These are phyloP conservation scores for Naja naja DNA, from an alignment of 2,113 vertebrate genomes.

Conservation along the genomic window DNA sequence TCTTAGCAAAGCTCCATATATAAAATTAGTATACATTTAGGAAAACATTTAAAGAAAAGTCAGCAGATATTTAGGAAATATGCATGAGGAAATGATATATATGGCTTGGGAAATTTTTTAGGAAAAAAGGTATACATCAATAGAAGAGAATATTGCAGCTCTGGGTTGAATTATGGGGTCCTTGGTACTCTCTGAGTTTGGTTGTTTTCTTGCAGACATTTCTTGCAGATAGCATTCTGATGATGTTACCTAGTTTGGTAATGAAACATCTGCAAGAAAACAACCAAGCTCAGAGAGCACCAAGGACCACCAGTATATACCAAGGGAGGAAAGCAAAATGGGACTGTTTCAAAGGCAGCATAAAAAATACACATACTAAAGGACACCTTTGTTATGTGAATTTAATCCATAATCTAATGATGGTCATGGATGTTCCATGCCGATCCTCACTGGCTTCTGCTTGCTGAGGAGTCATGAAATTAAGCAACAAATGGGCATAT, in stretches of 20 bases:
- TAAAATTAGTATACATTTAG: neutral
- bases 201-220: neutral
- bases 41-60: neutral
- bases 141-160: neutral
- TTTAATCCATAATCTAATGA: neutral
- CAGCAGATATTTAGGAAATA: neutral
- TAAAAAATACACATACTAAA: neutral
- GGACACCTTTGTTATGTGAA: neutral
- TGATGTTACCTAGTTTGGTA: neutral
- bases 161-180: neutral
- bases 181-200: neutral
- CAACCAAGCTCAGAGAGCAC: neutral
- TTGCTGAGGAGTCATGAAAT: neutral
- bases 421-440: neutral
- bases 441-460: neutral
- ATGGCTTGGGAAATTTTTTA: neutral
- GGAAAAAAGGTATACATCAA: neutral
- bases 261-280: neutral
- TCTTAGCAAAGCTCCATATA: neutral
- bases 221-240: neutral
- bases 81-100: neutral
- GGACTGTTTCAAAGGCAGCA: neutral
- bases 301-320: neutral
- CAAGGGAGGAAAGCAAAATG: neutral
- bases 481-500: neutral